phyloP scores from a whole-genome alignment of 2,888 invertebrate genomes.

The Crepidodera aurea region DNA sequence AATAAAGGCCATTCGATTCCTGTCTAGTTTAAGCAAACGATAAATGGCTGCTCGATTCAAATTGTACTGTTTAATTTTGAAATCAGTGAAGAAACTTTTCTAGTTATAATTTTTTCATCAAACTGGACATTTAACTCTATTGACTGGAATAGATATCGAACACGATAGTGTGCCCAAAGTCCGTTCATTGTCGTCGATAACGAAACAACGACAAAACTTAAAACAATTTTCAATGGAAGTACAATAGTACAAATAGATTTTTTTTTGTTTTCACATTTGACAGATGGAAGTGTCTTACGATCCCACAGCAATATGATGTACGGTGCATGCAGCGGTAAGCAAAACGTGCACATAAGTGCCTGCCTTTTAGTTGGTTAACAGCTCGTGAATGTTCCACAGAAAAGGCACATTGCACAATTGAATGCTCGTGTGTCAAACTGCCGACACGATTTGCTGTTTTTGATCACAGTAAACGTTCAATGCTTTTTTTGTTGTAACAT shows the following conservation, averaged over 20 bases:
- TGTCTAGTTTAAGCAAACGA: no score
- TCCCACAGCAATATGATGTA: slow-evolving; percentile 42
- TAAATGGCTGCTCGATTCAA: no score
- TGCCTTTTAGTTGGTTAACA: slow-evolving; percentile 61
- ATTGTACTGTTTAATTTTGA: no score
- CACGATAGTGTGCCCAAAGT: slow-evolving; percentile 40
- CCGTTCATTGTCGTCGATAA: slow-evolving; percentile 37
- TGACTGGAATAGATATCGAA: slow-evolving; percentile 32
- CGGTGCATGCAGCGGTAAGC: slow-evolving; percentile 39
- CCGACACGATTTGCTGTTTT: slow-evolving; percentile 60
- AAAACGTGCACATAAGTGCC: slow-evolving; percentile 59
- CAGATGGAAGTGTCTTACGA: slow-evolving; percentile 36
- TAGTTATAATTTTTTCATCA: no score
- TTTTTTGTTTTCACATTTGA: slow-evolving; percentile 24
- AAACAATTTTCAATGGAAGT: slow-evolving; percentile 38
- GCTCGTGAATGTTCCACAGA: slow-evolving; percentile 60
- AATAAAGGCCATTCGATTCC: no score
- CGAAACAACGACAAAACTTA: slow-evolving; percentile 33
- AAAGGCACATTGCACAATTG: slow-evolving; percentile 60
- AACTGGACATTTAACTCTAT: background rate
- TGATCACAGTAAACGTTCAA: slow-evolving; percentile 62
- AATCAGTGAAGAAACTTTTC: no score
- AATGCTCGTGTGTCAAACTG: slow-evolving; percentile 59
- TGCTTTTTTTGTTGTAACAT: slow-evolving; percentile 36
- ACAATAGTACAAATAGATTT: slow-evolving; percentile 21